A percentile compares a stretch with the other conserved stretches of the same genome.
phyloP scores from a whole-genome alignment of 2,888 invertebrate species.

The Fabriciana adippe region DNA sequence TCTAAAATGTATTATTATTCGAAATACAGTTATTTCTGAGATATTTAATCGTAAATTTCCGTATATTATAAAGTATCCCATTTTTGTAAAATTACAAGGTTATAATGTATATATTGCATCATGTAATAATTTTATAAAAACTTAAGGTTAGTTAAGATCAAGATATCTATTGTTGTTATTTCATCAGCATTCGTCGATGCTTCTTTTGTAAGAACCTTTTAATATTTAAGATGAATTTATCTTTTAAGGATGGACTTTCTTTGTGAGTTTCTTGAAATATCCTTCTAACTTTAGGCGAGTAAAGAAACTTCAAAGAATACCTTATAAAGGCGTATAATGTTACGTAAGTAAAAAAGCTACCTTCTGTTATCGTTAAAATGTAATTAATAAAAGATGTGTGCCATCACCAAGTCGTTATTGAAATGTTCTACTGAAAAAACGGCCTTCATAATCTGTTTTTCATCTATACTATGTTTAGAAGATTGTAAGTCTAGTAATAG shows the following conservation, averaged over 20 bases:
- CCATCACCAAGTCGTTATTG: no score
- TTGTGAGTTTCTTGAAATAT: conserved; percentile 51
- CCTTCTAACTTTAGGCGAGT: conserved; percentile 28
- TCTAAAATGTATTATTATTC: no score
- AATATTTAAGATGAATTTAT: conserved; percentile 60
- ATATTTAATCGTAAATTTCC: no score
- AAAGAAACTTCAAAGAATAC: conserved; percentile 32
- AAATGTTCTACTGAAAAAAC: no score
- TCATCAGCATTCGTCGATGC: conserved; percentile 46
- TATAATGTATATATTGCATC: no score
- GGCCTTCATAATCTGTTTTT: no score
- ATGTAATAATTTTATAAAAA: conserved; percentile 17
- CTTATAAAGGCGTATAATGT: conserved; percentile 20
- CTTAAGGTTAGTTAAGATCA: conserved; percentile 41
- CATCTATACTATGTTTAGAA: no score
- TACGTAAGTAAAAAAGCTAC: neutral
- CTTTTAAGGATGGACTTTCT: conserved; percentile 50
- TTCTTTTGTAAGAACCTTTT: conserved; percentile 50
- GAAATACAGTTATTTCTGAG: no score
- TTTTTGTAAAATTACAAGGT: no score
- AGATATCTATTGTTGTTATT: conserved; percentile 48
- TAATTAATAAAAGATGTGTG: no score
- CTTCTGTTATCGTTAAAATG: conserved; percentile 6
- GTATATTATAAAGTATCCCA: no score
- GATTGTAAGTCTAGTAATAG: no score